Evolutionary conservation across 2,888 invertebrate genomes (phyloP), one percentile per base, ranked within the genome.

Genomic region (Polia nebulosa): DNA sequence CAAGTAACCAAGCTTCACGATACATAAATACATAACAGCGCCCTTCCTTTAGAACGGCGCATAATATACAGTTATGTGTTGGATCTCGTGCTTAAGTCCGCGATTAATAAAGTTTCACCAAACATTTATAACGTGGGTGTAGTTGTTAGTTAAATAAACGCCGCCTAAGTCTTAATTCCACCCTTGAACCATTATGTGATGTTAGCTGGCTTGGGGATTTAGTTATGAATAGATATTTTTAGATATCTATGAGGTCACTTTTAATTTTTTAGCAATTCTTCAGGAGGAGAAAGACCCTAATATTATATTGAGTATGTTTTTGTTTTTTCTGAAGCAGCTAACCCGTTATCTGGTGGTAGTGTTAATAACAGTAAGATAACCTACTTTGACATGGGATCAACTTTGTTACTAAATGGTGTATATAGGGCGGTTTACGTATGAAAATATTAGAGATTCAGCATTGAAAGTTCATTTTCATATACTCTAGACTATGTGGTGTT

Each of bases 71-170:
- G 79, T 81, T 79, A 81, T 81, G 73, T 76, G 76, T 70, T 53
- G 44, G 51, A 72, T 77, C 70, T 75, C 57, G 63, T 72, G 66
- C 72, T 73, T 75, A 79, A 73, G 74, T 66, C 73, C n/a, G 8
- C 76, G 78, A 82, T 82, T 82, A 82, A 82, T 82, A 81, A 82
- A 82, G 79, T 82, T 82, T 70, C 69, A 53, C 75, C 69, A 75
- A 81, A 82, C 82, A 82, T 79, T 81, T 81, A 81, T 81, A 77
- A 76, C 74, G 68, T 17, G 66, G 68, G 69, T 72, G 63, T 78
- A 76, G 64, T 80, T 69, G 73, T 76, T 78, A 72, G 68, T 72
- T 73, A 66, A 72, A 80, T 82, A 80, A 78, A 73, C 44, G 73
- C 53, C 27, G 59, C 20, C 29, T 75, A 59, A 81, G 71, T 64